These are phyloP conservation scores for Melipona beecheii DNA, from an alignment of 2,888 invertebrate genomes.

Conservation along the genomic window DNA sequence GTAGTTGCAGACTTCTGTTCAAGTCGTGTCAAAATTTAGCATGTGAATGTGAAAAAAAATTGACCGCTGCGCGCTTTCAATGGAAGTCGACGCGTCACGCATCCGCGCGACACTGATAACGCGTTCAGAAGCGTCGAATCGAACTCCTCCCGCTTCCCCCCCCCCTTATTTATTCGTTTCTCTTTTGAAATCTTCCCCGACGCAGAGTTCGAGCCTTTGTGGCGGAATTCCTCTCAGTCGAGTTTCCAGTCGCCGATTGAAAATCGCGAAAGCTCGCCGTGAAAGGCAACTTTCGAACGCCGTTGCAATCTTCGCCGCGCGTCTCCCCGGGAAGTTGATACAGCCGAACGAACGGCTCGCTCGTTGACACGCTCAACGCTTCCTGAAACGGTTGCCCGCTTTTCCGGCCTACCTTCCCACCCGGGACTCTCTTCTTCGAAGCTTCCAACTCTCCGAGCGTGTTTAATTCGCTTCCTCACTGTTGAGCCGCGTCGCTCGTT, in stretches of 20 bases:
- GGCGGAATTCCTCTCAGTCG: no score
- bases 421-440: constrained; percentile 1
- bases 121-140: no score
- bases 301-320: background rate
- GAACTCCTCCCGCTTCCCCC: no score
- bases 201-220: no score
- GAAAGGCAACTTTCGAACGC: background rate
- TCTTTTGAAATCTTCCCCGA: background rate
- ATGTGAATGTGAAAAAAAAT: no score
- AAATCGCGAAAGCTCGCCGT: background rate
- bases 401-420: background rate
- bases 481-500: background rate
- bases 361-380: constrained; percentile 6
- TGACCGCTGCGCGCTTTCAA: no score
- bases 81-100: no score
- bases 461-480: constrained; percentile 13
- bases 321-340: background rate
- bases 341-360: background rate
- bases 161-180: background rate
- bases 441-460: background rate
- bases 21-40: no score
- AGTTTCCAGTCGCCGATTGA: background rate
- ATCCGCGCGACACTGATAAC: no score
- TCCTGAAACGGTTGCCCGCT: constrained; percentile 1
- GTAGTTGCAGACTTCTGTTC: no score